These are phyloP conservation scores for Chironomus tepperi DNA, from an alignment of 1,140 invertebrate genomes.

Conservation along the genomic window DNA sequence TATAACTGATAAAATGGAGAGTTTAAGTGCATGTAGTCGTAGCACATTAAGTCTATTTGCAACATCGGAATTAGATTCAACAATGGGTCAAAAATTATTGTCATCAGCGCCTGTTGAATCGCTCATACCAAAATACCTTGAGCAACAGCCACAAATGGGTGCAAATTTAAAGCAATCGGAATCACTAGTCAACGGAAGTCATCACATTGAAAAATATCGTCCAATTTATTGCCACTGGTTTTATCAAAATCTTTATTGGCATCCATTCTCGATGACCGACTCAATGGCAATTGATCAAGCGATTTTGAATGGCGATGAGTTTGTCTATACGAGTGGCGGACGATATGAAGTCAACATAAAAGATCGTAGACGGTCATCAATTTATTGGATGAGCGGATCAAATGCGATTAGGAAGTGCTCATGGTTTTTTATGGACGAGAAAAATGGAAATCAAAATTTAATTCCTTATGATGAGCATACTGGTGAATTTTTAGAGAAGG, in stretches of 20 bases:
- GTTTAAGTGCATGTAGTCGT: not conserved
- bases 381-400: constrained; percentile 15
- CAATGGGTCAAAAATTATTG: not conserved
- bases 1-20: not conserved
- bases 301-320: not conserved
- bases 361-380: not conserved
- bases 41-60: not conserved
- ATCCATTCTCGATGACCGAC: constrained; percentile 2
- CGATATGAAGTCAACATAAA: constrained; percentile 2
- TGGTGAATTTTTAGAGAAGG: not conserved
- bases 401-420: not conserved
- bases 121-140: not conserved
- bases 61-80: constrained; percentile 6
- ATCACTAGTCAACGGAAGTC: not conserved
- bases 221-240: constrained; percentile 18
- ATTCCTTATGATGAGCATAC: not conserved
- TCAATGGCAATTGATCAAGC: constrained; percentile 4
- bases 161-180: not conserved
- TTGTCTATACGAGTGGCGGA: not conserved
- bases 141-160: not conserved
- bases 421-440: not conserved
- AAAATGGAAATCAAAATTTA: not conserved
- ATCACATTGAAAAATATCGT: constrained; percentile 1
- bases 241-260: constrained; percentile 18
- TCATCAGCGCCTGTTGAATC: constrained; percentile 9